phyloP scores from a whole-genome alignment of 2,113 vertebrate genomes.

The human (Homo sapiens) region DNA sequence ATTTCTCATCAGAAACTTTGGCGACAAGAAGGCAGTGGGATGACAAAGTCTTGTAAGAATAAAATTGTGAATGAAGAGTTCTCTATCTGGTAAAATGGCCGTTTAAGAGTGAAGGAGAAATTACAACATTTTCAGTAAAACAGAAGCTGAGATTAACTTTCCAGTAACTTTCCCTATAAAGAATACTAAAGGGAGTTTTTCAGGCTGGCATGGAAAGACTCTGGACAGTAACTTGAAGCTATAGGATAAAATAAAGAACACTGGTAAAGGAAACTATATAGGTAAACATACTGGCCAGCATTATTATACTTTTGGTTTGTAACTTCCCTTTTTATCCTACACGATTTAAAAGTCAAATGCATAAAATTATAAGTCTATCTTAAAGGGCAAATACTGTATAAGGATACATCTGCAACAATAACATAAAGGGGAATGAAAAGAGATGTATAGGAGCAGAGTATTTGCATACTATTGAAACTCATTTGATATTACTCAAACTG shows the following conservation, averaged over 20 bases:
- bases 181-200: not conserved
- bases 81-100: not conserved
- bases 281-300: not conserved
- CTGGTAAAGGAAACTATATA: not conserved
- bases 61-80: not conserved
- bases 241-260: not conserved
- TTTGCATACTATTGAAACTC: not conserved
- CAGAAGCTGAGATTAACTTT: not conserved
- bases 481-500: not conserved
- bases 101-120: not conserved
- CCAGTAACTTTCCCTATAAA: not conserved
- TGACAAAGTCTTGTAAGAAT: not conserved
- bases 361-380: not conserved
- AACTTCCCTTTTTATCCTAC: not conserved
- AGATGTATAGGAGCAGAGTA: not conserved
- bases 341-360: not conserved
- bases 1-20: not conserved
- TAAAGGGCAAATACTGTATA: not conserved
- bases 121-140: not conserved
- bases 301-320: not conserved
- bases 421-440: not conserved
- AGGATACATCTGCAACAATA: not conserved
- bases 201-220: not conserved
- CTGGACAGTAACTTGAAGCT: not conserved
- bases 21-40: not conserved